Evolutionary conservation across 92 coral and sea anemone genomes (phyloP).

Genomic region (Epizoanthus rinbou): DNA sequence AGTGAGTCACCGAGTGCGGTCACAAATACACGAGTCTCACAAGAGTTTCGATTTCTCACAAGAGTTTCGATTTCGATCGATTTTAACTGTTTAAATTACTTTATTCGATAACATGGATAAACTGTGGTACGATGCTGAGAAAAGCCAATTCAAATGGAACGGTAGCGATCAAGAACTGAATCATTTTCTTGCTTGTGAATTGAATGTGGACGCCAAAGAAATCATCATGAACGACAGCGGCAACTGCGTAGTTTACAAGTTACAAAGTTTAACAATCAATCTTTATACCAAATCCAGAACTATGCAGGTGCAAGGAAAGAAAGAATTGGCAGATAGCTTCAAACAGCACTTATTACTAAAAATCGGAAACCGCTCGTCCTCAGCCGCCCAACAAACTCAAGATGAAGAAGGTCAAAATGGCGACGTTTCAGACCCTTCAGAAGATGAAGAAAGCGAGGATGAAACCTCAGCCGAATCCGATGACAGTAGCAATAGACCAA

Average conservation of each 20-base stretch:
- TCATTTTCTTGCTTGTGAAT: conserved; percentile 21
- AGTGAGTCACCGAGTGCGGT: no score
- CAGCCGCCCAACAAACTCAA: conserved; percentile 6
- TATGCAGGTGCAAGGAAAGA: conserved; percentile 38
- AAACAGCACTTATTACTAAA: conserved; percentile 18
- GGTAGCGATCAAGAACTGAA: conserved; percentile 26
- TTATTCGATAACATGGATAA: conserved; percentile 16
- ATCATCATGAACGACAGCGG: conserved; percentile 37
- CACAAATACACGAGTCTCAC: no score
- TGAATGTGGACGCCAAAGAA: conserved; percentile 26
- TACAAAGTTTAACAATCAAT: conserved; percentile 18
- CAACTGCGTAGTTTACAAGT: conserved; percentile 28
- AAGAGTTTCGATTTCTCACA: no score
- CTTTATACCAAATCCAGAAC: conserved; percentile 28
- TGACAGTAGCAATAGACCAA: conserved; percentile 1
- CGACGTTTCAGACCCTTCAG: conserved; percentile 6
- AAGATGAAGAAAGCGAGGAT: conserved; percentile 6
- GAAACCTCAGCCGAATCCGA: conserved; percentile 1
- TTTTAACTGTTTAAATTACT: conserved; percentile 1
- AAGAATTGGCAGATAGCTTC: conserved; percentile 21
- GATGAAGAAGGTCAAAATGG: conserved; percentile 32
- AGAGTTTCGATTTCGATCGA: conserved; percentile 7
- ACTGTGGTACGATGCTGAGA: conserved; percentile 5
- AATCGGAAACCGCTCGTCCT: conserved; percentile 15
- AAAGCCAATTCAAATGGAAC: conserved; percentile 23